These are phyloP conservation scores for Geococcyx californianus DNA, from an alignment of 2,113 vertebrate genomes.

Conservation along the genomic window DNA sequence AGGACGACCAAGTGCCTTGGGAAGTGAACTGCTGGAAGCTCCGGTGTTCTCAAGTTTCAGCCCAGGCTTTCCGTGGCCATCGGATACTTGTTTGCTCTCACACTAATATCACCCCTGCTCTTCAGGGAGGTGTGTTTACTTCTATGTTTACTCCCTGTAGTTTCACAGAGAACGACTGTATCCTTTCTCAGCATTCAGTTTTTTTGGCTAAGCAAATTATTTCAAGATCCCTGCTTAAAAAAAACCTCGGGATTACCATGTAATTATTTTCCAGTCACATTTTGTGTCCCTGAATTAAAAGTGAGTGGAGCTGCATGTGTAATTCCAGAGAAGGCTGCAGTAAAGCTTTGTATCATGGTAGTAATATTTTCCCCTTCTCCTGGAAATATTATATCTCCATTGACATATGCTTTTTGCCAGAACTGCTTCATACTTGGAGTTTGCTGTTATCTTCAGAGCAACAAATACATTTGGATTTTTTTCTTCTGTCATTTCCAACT, in stretches of 20 bases:
- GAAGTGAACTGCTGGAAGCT: not conserved
- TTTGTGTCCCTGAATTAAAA: not conserved
- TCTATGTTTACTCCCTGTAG: conserved; percentile 23
- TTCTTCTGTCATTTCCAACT: not conserved
- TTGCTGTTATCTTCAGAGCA: not conserved
- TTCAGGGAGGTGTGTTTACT: conserved; percentile 47
- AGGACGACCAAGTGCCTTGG: not conserved
- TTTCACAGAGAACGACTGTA: not conserved
- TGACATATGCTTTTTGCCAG: not conserved
- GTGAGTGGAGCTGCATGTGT: not conserved
- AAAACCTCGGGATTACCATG: not conserved
- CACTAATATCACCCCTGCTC: conserved; percentile 17
- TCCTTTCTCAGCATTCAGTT: not conserved
- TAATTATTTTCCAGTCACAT: not conserved
- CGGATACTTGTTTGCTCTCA: conserved; percentile 53
- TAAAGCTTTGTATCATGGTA: not conserved
- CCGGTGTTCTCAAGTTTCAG: conserved; percentile 48
- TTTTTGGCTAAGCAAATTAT: not conserved
- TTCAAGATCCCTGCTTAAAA: not conserved
- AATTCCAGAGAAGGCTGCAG: not conserved
- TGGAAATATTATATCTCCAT: not conserved
- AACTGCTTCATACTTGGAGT: not conserved
- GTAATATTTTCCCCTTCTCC: not conserved
- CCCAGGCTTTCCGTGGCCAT: conserved; percentile 24
- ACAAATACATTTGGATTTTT: conserved; percentile 36